Evolutionary conservation across 2,113 vertebrate genomes (phyloP).

Genomic region (Pseudopodoces humilis): DNA sequence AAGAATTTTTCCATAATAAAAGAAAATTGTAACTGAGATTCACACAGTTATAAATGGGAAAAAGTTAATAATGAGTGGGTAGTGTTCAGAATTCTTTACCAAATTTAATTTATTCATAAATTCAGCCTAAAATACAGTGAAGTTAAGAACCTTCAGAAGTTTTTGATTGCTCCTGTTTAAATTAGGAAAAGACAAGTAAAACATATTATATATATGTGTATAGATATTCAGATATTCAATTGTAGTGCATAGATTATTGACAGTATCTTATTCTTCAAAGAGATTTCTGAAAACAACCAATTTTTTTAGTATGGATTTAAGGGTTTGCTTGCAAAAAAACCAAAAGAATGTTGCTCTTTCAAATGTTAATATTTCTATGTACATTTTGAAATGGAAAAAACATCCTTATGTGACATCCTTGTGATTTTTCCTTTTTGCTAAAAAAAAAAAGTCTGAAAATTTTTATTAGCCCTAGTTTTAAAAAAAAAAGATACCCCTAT

Average conservation of each 20-base stretch:
- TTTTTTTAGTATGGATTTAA: neutral
- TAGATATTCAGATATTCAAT: neutral
- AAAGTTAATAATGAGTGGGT: neutral
- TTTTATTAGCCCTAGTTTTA: neutral
- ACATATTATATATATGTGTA: neutral
- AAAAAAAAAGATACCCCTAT: neutral
- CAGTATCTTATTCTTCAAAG: neutral
- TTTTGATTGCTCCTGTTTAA: neutral
- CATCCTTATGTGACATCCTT: neutral
- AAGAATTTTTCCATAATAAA: neutral
- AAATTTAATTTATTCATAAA: neutral
- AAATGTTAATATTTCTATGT: neutral
- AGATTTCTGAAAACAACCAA: neutral
- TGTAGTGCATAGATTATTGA: neutral
- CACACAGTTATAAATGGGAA: neutral
- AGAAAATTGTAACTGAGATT: neutral
- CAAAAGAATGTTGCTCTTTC: neutral
- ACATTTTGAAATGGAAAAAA: neutral
- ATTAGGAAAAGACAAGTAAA: neutral
- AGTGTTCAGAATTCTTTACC: neutral
- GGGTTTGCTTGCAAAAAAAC: neutral
- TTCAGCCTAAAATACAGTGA: neutral
- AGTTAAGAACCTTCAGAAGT: neutral
- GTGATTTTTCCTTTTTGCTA: neutral
- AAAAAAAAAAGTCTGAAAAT: neutral